Conservation (phyloP, 2,797 vertebrate genomes). For the Brachymystax lenok region DNA sequence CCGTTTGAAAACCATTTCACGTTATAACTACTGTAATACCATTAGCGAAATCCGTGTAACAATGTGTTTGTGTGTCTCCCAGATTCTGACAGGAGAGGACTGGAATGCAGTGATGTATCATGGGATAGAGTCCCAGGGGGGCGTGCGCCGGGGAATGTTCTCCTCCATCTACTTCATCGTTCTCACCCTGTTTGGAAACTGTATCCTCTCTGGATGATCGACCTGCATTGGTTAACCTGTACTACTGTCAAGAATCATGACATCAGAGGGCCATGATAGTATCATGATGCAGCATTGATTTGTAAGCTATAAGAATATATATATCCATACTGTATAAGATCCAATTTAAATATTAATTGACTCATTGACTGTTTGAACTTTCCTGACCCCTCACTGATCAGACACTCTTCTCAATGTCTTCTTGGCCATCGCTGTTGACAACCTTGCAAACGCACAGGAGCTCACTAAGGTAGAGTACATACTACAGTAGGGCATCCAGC, state of each 20-base stretch:
- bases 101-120: conserved; percentile 98
- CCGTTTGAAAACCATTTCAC: not conserved
- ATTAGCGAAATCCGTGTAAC: not conserved
- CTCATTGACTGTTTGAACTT: conserved; percentile 36
- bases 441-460: conserved; percentile 96
- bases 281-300: conserved; percentile 21
- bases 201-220: conserved; percentile 82
- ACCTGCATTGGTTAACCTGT: not conserved
- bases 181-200: conserved; percentile 94
- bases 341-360: conserved; percentile 28
- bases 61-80: conserved; percentile 17
- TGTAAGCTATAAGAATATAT: not conserved
- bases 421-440: conserved; percentile 96
- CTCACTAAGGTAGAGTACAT: conserved; percentile 86
- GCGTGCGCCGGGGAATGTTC: conserved; percentile 92
- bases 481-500: not conserved
- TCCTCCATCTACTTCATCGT: conserved; percentile 96
- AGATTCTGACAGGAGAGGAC: conserved; percentile 96
- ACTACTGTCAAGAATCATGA: not conserved
- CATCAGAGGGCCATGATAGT: not conserved
- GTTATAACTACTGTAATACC: not conserved
- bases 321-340: not conserved
- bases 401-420: conserved; percentile 96
- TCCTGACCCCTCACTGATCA: conserved; percentile 79
- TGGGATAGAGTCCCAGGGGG: conserved; percentile 92